A percentile compares a stretch with the other conserved stretches of the same genome.
Evolutionary conservation across 2,797 vertebrate genomes (phyloP).

Genomic region (Crenuchus spilurus): DNA sequence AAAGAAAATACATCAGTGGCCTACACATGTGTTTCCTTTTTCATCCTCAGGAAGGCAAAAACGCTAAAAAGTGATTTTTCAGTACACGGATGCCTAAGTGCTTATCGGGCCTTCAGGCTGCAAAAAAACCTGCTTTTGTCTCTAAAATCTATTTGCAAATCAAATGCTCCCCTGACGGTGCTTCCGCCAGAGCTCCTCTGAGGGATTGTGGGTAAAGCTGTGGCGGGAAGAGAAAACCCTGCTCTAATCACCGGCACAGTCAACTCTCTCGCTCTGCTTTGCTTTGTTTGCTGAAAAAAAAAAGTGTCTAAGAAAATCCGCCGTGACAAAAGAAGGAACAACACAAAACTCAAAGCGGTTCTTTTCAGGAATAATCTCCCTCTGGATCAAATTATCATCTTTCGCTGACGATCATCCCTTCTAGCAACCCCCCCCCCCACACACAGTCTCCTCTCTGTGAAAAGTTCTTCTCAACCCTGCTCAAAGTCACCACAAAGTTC

Average conservation of each 20-base stretch:
- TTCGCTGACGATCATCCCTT: slow-evolving; percentile 38
- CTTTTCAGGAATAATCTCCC: slow-evolving; percentile 54
- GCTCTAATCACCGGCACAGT: slow-evolving; percentile 43
- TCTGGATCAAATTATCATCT: slow-evolving; percentile 60
- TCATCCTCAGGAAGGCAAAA: slow-evolving; percentile 56
- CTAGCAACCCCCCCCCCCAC: too few relatives aligned
- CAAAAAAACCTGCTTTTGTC: slow-evolving; percentile 58
- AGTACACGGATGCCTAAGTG: slow-evolving; percentile 47
- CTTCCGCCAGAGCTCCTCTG: slow-evolving; percentile 45
- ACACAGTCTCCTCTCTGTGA: not conserved
- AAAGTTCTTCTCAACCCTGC: slow-evolving; percentile 28
- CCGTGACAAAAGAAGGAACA: slow-evolving; percentile 54
- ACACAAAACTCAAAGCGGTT: slow-evolving; percentile 40
- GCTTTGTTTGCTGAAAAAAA: slow-evolving; percentile 49
- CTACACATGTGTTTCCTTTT: slow-evolving; percentile 43
- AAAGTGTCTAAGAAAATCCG: slow-evolving; percentile 39
- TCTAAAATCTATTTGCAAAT: slow-evolving; percentile 69
- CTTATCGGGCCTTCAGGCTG: slow-evolving; percentile 58
- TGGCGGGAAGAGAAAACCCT: slow-evolving; percentile 37
- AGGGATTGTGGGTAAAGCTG: slow-evolving; percentile 52
- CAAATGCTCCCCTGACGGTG: slow-evolving; percentile 57
- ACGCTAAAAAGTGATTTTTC: slow-evolving; percentile 40
- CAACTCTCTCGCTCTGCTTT: slow-evolving; percentile 42
- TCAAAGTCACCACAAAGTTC: slow-evolving; percentile 54
- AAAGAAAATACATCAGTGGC: not conserved